Evolutionary conservation across 2,113 vertebrate species (phyloP).

Genomic region (Anas platyrhynchos): DNA sequence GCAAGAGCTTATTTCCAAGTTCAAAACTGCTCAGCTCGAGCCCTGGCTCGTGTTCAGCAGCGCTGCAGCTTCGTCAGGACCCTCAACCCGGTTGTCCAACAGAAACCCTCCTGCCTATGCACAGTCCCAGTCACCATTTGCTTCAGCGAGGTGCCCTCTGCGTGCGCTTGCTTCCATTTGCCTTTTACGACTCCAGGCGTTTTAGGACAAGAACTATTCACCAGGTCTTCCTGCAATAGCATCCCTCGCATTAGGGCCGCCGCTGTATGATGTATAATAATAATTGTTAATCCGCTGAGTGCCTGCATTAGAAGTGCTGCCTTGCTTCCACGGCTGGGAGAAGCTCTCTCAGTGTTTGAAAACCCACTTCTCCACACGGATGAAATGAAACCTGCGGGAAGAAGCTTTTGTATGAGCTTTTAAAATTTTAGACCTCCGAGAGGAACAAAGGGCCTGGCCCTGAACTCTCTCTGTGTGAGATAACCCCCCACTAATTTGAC

Average conservation of each 20-base stretch:
- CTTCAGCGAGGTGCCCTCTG: rapidly evolving
- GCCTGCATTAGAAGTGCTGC: not conserved
- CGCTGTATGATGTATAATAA: not conserved
- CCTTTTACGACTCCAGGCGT: not conserved
- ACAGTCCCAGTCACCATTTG: not conserved
- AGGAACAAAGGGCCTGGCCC: not conserved
- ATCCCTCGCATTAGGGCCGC: not conserved
- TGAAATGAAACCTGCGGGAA: not conserved
- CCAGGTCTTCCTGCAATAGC: not conserved
- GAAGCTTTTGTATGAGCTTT: not conserved
- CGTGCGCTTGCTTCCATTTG: not conserved
- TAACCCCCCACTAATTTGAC: not conserved
- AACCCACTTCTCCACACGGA: not conserved
- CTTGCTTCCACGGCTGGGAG: not conserved
- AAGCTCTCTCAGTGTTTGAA: not conserved
- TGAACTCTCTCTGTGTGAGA: not conserved
- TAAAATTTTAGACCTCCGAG: not conserved
- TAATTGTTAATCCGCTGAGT: not conserved
- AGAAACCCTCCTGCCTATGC: not conserved
- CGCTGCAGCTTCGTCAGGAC: not conserved
- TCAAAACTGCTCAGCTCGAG: not conserved
- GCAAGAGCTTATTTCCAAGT: slow-evolving; percentile 17
- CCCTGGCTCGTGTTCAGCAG: rapidly evolving
- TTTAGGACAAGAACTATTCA: not conserved
- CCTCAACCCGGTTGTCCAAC: not conserved